Evolutionary conservation across 2,113 vertebrate genomes (phyloP).

Genomic region (Prionailurus bengalensis): DNA sequence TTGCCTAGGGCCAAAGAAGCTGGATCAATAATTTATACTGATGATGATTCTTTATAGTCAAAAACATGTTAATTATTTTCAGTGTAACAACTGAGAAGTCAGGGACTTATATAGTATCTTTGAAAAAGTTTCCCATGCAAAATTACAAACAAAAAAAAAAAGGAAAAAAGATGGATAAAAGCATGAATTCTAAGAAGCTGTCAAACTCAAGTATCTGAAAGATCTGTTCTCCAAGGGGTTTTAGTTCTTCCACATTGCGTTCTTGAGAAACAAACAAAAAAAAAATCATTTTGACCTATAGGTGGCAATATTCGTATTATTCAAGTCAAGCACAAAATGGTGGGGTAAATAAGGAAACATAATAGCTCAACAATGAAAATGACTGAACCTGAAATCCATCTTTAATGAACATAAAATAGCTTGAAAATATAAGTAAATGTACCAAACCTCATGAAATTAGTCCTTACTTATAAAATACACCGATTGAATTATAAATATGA

Average conservation of each 20-base stretch:
- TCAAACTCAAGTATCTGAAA: constrained; percentile 31
- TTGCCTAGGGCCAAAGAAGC: background rate
- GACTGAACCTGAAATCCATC: background rate
- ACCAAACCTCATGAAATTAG: background rate
- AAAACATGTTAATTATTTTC: constrained; percentile 41
- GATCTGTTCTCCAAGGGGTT: background rate
- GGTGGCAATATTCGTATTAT: constrained; percentile 69
- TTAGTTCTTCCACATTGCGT: background rate
- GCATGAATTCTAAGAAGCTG: background rate
- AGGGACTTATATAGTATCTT: background rate
- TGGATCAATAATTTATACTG: background rate
- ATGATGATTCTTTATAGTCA: background rate
- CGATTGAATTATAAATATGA: background rate
- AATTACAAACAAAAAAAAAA: background rate
- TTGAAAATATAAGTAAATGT: background rate
- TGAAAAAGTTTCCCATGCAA: background rate
- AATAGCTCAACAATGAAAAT: constrained; percentile 7
- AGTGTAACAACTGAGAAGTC: background rate
- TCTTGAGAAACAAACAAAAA: constrained; percentile 16
- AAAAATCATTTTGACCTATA: constrained; percentile 67
- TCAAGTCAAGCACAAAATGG: constrained; percentile 13
- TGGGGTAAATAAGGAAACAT: background rate
- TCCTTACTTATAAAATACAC: background rate
- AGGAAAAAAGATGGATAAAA: background rate
- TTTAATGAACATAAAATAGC: constrained; percentile 5